Evolutionary conservation across 2,888 invertebrate genomes (phyloP).

Genomic region (Acrobasis repandana): DNA sequence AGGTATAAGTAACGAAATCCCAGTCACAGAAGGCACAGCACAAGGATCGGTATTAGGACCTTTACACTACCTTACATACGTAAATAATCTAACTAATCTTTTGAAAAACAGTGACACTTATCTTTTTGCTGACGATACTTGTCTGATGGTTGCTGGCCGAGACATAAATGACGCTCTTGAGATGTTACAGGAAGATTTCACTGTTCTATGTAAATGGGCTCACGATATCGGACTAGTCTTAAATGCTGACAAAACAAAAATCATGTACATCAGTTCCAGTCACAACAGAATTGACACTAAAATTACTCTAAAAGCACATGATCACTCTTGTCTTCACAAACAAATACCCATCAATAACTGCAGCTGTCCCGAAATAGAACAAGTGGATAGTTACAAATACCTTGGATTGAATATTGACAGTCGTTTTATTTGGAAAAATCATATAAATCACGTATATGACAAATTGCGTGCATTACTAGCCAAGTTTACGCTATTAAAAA

Average conservation of each 20-base stretch:
- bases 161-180: not conserved
- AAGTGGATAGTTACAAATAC: too few species aligned
- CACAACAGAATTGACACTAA: not conserved
- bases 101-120: not conserved
- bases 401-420: too few species aligned
- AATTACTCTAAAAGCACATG: too few species aligned
- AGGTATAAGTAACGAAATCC: not conserved
- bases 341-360: too few species aligned
- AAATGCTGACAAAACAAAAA: not conserved
- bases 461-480: too few species aligned
- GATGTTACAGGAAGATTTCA: not conserved
- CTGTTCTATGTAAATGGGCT: not conserved
- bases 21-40: not conserved
- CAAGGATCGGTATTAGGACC: conserved; percentile 2
- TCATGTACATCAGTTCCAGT: not conserved
- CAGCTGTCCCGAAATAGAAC: too few species aligned
- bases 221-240: not conserved
- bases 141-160: not conserved
- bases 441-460: too few species aligned
- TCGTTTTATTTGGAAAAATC: too few species aligned
- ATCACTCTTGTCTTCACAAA: too few species aligned
- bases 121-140: not conserved
- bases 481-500: too few species aligned
- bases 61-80: conserved; percentile 1
- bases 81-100: not conserved